Conservation (phyloP, 35 echinoderm and acorn worm genomes). For the Diadema setosum region DNA sequence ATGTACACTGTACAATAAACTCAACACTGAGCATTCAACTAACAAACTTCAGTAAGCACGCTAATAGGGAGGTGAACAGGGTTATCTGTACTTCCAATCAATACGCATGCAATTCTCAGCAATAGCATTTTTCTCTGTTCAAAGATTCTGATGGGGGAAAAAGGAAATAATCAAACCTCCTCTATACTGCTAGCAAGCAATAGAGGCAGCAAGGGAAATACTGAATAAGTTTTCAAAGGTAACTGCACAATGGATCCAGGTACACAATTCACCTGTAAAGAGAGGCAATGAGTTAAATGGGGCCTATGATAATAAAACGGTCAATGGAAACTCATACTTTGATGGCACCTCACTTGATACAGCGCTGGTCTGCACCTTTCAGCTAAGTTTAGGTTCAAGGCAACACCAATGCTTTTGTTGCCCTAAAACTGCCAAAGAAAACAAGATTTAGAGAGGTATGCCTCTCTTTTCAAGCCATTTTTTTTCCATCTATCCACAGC, state of each 20-base stretch:
- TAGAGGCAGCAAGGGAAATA: too few relatives aligned
- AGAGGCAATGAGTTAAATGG: too few relatives aligned
- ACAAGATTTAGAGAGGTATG: background rate
- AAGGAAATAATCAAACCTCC: too few relatives aligned
- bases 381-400: constrained; percentile 20
- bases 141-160: too few relatives aligned
- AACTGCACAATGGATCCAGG: too few relatives aligned
- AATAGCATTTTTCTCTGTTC: too few relatives aligned
- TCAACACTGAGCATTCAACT: too few relatives aligned
- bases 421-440: constrained; percentile 17
- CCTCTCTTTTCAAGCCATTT: background rate
- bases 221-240: too few relatives aligned
- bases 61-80: background rate
- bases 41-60: too few relatives aligned
- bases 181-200: too few relatives aligned
- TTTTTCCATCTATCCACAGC: background rate
- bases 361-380: background rate
- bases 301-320: constrained; percentile 3
- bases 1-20: too few relatives aligned
- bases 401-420: background rate
- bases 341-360: background rate
- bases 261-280: too few relatives aligned
- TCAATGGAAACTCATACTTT: background rate
- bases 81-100: background rate
- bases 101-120: background rate